These are phyloP conservation scores for Pleuronectes platessa DNA, from an alignment of 2,113 vertebrate genomes.

Conservation along the genomic window DNA sequence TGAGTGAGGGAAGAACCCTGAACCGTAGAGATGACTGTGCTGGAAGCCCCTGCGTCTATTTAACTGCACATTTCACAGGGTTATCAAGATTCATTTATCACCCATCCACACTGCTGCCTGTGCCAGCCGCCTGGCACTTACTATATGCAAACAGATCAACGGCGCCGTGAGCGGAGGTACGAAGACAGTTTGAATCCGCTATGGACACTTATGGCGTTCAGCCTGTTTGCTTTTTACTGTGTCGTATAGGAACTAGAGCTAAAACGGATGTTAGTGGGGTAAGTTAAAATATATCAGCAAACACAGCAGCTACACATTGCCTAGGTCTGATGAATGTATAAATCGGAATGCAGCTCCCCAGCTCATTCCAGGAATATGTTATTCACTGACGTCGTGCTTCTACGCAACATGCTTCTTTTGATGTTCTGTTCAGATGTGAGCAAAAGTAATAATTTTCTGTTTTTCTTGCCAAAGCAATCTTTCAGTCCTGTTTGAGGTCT, in stretches of 20 bases:
- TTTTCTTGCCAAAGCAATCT: slow-evolving; percentile 70
- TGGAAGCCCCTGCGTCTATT: slow-evolving; percentile 37
- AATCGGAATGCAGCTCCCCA: slow-evolving; percentile 35
- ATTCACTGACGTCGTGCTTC: slow-evolving; percentile 53
- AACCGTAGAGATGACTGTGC: slow-evolving; percentile 16
- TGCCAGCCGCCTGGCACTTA: slow-evolving; percentile 61
- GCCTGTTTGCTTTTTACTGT: slow-evolving; percentile 39
- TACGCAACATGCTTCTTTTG: slow-evolving; percentile 53
- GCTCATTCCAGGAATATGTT: slow-evolving; percentile 36
- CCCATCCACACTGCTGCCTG: slow-evolving; percentile 66
- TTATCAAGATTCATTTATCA: slow-evolving; percentile 27
- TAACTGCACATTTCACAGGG: slow-evolving; percentile 38
- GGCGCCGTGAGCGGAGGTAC: slow-evolving; percentile 64
- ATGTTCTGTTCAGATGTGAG: slow-evolving; percentile 26
- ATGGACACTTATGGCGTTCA: slow-evolving; percentile 9
- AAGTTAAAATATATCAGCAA: slow-evolving; percentile 40
- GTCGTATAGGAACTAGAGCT: slow-evolving; percentile 25
- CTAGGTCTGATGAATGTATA: slow-evolving; percentile 74
- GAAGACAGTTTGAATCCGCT: slow-evolving; percentile 21
- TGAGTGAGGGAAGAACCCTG: slow-evolving; percentile 11
- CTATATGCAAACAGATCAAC: slow-evolving; percentile 76
- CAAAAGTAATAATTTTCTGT: slow-evolving; percentile 40
- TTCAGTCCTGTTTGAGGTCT: slow-evolving; percentile 24
- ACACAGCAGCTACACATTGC: slow-evolving; percentile 55
- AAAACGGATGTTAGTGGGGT: slow-evolving; percentile 15